Evolutionary conservation across 2,888 invertebrate genomes (phyloP).

Genomic region (Perizoma flavofasciatum): DNA sequence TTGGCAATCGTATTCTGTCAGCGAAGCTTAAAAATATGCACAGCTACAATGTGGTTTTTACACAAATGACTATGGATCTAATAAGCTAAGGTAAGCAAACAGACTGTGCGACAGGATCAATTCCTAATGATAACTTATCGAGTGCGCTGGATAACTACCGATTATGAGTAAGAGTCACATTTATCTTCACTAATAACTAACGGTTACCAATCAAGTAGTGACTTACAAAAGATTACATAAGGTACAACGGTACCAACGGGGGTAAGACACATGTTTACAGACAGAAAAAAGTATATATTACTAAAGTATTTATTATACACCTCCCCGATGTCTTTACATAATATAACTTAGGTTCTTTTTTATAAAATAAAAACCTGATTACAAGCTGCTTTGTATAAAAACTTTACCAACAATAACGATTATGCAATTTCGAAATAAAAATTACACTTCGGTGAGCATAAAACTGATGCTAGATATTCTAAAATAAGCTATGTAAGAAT

Average conservation of each 20-base stretch:
- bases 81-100: slow-evolving; percentile 37
- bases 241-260: slow-evolving; percentile 51
- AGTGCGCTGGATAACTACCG: slow-evolving; percentile 62
- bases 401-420: slow-evolving; percentile 77
- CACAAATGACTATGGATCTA: slow-evolving; percentile 23
- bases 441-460: slow-evolving; percentile 52
- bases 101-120: slow-evolving; percentile 62
- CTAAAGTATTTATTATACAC: slow-evolving; percentile 79
- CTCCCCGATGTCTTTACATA: slow-evolving; percentile 71
- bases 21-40: slow-evolving; percentile 21
- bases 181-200: slow-evolving; percentile 55
- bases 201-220: slow-evolving; percentile 51
- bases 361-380: slow-evolving; percentile 73
- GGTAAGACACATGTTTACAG: slow-evolving; percentile 52
- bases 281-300: slow-evolving; percentile 66
- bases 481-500: slow-evolving; percentile 70
- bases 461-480: slow-evolving; percentile 45
- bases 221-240: slow-evolving; percentile 51
- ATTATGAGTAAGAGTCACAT: slow-evolving; percentile 64
- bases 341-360: slow-evolving; percentile 64
- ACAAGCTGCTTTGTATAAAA: slow-evolving; percentile 79
- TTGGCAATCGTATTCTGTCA: slow-evolving; percentile 31
- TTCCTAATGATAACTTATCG: slow-evolving; percentile 61
- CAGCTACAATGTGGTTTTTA: slow-evolving; percentile 12
- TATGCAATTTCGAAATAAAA: slow-evolving; percentile 73